Conservation (phyloP, 1,140 invertebrate genomes). For the Aphaenogaster ashmeadi region DNA sequence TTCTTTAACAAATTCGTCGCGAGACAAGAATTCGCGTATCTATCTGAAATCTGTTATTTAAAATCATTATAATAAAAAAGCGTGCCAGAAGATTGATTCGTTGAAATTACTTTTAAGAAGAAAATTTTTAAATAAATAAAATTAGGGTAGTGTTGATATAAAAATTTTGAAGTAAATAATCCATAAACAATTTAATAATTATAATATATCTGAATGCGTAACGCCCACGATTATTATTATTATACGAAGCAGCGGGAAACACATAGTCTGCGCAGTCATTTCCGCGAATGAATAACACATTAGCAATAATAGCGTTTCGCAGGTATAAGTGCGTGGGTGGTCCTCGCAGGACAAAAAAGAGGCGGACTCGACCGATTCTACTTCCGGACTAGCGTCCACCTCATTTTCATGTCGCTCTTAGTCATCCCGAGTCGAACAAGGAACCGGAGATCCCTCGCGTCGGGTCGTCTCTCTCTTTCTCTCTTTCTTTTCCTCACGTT, state of each 20-base stretch:
- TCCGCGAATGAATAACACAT: constrained; percentile 58
- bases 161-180: not conserved
- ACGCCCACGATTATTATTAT: not conserved
- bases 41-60: not conserved
- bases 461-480: not conserved
- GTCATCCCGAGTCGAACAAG: constrained; percentile 42
- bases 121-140: not conserved
- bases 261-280: not conserved
- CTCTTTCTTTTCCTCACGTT: not conserved
- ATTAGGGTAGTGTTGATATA: not conserved
- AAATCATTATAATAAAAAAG: not conserved
- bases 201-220: not conserved
- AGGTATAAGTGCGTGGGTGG: constrained; percentile 45
- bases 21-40: constrained; percentile 2
- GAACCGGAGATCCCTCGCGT: not conserved
- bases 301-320: constrained; percentile 38
- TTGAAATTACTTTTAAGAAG: not conserved
- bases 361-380: not conserved
- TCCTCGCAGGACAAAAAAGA: constrained; percentile 4
- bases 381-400: not conserved
- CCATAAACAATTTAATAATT: not conserved
- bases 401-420: constrained; percentile 47
- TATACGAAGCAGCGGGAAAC: not conserved
- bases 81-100: not conserved
- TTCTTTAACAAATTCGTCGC: not conserved